Evolutionary conservation across 2,797 vertebrate species (phyloP), one percentile per base, ranked within the genome.

Genomic region (Furcifer pardalis): DNA sequence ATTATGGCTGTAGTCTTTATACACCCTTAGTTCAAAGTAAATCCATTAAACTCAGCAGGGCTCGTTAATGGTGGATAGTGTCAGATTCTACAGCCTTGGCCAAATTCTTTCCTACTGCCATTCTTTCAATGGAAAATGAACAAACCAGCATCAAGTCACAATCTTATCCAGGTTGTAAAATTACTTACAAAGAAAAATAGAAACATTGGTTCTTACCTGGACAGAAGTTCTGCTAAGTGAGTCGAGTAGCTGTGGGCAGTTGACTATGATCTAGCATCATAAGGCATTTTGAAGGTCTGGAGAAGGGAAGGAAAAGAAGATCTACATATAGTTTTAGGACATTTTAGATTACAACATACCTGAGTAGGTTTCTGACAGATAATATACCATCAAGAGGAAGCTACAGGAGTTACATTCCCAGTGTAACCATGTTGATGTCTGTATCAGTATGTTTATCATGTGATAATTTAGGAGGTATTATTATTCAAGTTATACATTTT

Each of bases 361-460:
- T 85, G 82, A 84, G 87, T 87, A 89, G 83, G 86, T 89, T 90
- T 77, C 84, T 40, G 7, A 32, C 32, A 40, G 44, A 79, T 91
- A 79, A 27, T 65, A 19, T 79, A 77, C 85, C 88, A 49, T 82
- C 73, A 59, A 40, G 79, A 68, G 60, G 81, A 84, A 87, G 84
- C 90, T 3, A 0, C n/a, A 4, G 37, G 23, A 84, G 35, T 63
- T 13, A 56, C 32, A 71, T 65, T 21, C 23, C 5, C 17, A 49
- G 30, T 42, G 40, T 13, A 25, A 65, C 44, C 23, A 30, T 17
- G 0, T 0, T 40, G 44, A n/a, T 84, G 71, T 56, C 56, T 2
- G 25, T 79, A 40, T 44, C 15, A 8, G 27, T 19, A 52, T 65
- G 65, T 66, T 56, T 49, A 32, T 65, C n/a, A 12, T 80, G 40